Percentiles rank a stretch among this genome's conserved stretches.
phyloP scores from a whole-genome alignment of 1,140 invertebrate genomes.

The Drosophila ohnishii region DNA sequence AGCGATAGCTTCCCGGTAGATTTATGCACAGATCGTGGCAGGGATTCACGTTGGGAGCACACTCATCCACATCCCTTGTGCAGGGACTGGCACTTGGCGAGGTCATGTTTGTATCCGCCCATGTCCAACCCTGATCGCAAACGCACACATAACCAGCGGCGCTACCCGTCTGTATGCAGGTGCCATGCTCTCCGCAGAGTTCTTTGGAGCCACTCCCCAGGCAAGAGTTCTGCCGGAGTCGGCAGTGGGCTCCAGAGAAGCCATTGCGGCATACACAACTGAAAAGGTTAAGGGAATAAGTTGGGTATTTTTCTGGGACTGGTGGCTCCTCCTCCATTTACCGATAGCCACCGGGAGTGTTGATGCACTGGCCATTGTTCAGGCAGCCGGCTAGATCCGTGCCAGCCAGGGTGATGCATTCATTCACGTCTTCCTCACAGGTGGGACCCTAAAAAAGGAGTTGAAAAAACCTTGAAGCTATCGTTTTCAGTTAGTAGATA shows the following conservation, averaged over 20 bases:
- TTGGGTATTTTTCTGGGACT: not conserved
- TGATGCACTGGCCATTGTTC: conserved; percentile 94
- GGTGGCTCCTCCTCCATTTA: conserved; percentile 76
- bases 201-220: conserved; percentile 86
- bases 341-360: conserved; percentile 90
- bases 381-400: conserved; percentile 94
- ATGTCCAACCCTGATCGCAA: conserved; percentile 94
- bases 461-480: too few relatives aligned
- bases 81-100: conserved; percentile 85
- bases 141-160: conserved; percentile 88
- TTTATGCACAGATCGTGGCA: conserved; percentile 95
- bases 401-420: conserved; percentile 90
- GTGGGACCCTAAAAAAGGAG: conserved; percentile 85
- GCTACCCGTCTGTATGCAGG: conserved; percentile 87
- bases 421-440: conserved; percentile 93
- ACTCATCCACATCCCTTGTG: conserved; percentile 92
- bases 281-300: not conserved
- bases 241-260: conserved; percentile 93
- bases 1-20: conserved; percentile 92
- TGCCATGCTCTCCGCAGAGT: conserved; percentile 95
- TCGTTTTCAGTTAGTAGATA: not conserved
- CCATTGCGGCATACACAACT: conserved; percentile 91
- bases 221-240: conserved; percentile 89
- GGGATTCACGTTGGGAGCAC: conserved; percentile 86
- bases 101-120: conserved; percentile 85